phyloP scores from a whole-genome alignment of 2,888 invertebrate species.

The Brenthis hecate region DNA sequence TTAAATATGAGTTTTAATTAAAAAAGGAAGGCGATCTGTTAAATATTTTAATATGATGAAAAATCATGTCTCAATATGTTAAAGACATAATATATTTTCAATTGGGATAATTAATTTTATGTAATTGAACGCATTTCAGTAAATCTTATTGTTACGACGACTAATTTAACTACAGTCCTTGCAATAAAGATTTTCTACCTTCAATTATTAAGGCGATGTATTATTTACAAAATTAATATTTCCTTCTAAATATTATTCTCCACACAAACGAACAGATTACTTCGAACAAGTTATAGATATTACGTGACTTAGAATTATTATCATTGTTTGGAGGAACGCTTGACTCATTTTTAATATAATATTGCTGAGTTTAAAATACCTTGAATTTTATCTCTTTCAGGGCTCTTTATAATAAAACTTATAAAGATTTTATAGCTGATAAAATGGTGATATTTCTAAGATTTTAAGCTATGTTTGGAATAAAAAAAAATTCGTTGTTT shows the following conservation, averaged over 20 bases:
- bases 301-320: slow-evolving; percentile 3
- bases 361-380: not conserved
- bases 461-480: too few species aligned
- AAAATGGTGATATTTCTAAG: too few species aligned
- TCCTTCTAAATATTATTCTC: slow-evolving; percentile 6
- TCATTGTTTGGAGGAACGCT: not conserved
- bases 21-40: too few species aligned
- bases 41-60: too few species aligned
- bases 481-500: too few species aligned
- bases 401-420: too few species aligned
- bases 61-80: too few species aligned
- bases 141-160: not conserved
- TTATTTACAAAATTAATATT: slow-evolving; percentile 8
- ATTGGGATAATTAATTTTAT: not conserved
- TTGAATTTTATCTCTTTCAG: too few species aligned
- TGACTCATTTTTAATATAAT: not conserved
- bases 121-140: not conserved
- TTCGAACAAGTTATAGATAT: slow-evolving; percentile 8
- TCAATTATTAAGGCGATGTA: slow-evolving; percentile 2
- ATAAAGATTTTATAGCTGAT: too few species aligned
- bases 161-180: slow-evolving; percentile 3
- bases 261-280: not conserved
- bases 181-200: not conserved
- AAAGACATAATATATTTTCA: too few species aligned
- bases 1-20: too few species aligned